Percentiles rank a stretch among this genome's conserved stretches.
phyloP scores from a whole-genome alignment of 2,797 vertebrate genomes.

The Ptychobarbus kaznakovi region DNA sequence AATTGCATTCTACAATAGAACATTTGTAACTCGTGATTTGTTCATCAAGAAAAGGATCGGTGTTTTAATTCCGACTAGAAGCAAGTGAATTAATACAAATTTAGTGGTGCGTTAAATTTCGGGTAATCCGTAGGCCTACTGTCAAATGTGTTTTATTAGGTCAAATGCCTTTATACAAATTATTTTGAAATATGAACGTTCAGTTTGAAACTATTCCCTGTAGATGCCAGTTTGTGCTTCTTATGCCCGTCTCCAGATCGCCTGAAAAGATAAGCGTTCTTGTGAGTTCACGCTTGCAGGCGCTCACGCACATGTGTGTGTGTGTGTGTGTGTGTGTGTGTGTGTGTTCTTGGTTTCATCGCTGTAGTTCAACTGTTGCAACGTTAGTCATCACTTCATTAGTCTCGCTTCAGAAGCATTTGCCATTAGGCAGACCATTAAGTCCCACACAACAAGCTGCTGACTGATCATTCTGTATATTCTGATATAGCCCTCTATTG shows the following conservation, averaged over 20 bases:
- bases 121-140: not conserved
- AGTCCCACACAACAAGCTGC: constrained; percentile 29
- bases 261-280: constrained; percentile 4
- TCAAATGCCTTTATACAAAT: not conserved
- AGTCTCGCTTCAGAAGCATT: constrained; percentile 48
- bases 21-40: not conserved
- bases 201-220: not conserved
- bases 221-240: not conserved
- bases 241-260: not conserved
- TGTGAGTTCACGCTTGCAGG: constrained; percentile 9
- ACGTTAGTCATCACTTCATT: constrained; percentile 58
- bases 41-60: not conserved
- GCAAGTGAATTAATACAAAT: not conserved
- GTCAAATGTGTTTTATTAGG: not conserved
- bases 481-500: not conserved
- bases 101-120: not conserved
- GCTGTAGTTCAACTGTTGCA: constrained; percentile 50
- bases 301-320: not conserved
- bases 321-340: constrained; percentile 10
- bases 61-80: not conserved
- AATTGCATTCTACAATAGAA: not conserved
- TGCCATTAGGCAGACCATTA: constrained; percentile 36
- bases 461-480: constrained; percentile 49
- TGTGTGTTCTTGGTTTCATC: constrained; percentile 37
- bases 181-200: not conserved